Percentiles rank a stretch among this genome's conserved stretches.
Conservation (phyloP, 2,888 invertebrate genomes). For the Apocheima hispidaria region DNA sequence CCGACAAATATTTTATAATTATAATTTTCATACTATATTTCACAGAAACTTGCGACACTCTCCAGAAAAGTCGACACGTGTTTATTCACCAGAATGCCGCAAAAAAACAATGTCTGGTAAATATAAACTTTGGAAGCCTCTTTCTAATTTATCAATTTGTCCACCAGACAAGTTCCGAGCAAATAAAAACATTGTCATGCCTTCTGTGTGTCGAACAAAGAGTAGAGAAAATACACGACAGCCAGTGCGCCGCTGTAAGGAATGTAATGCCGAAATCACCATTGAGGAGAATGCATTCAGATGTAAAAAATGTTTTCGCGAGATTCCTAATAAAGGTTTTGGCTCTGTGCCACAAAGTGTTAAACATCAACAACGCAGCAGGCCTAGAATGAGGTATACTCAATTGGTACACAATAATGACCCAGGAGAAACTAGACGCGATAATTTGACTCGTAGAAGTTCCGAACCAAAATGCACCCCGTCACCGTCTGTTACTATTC, state of each 20-base stretch:
- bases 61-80: neutral
- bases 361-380: neutral
- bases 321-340: neutral
- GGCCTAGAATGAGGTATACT: conserved; percentile 6
- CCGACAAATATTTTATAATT: neutral
- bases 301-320: conserved; percentile 1
- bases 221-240: neutral
- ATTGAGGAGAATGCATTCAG: neutral
- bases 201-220: neutral
- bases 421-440: neutral
- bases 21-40: conserved; percentile 3
- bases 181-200: neutral
- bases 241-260: neutral
- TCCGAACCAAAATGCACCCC: conserved; percentile 5
- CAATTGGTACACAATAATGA: neutral
- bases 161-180: neutral
- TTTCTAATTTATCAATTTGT: neutral
- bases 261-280: neutral
- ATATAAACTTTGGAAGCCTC: conserved; percentile 9
- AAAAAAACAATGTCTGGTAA: neutral
- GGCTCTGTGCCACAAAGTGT: neutral
- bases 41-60: neutral
- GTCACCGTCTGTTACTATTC: neutral
- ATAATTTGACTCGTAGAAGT: neutral
- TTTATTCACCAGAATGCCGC: neutral